Base-by-base conservation (phyloP, 2,888 invertebrate genomes). In the Anodontia alba region DNA sequence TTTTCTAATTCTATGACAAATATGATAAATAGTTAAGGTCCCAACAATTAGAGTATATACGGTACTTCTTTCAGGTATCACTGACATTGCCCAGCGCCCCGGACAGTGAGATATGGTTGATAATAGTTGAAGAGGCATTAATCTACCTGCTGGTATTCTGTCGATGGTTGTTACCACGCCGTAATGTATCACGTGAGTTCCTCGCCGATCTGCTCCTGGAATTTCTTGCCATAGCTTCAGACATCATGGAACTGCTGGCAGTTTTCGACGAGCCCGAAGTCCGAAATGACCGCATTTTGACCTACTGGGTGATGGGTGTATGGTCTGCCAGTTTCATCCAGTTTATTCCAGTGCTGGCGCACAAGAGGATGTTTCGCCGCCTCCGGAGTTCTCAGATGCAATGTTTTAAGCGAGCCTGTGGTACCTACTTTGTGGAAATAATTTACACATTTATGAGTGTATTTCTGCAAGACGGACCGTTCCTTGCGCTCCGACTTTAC, bases 401-500 rank as follows among this genome's bases (percentile, higher is more conserved):
- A 67, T 71, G 71, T 1, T 62, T 81, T 10, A 54, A 69, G 1
- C 71, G 74, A 36, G 49, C 33, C 17, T 87, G 82, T 62, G 86
- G 86, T 0, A 78, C 82, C 31, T 73, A 75, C 7, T 84, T 84
- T 68, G 79, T 84, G 1, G 87, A 87, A 43, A 74, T 87, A n/a
- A 74, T 78, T 1, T 79, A 78, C 20, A 81, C 83, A 8, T 76
- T 72, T n/a, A 87, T 86, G 80, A 84, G 86, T 43, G 78, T 90
- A 46, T 81, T 88, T 49, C 82, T 90, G 7, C 91, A 91, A 86
- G 91, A 91, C 72, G 89, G 87, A 7, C 91, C 91, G 3, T 91
- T 91, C 78, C 83, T 91, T 33, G 87, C 78, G 2, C 62, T 91
- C n/a, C 90, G 95, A 0, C 95, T 98, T 0, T 96, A 98, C 49